Evolutionary conservation across 1,140 invertebrate species (phyloP).

Genomic region (Cydia pomonella): DNA sequence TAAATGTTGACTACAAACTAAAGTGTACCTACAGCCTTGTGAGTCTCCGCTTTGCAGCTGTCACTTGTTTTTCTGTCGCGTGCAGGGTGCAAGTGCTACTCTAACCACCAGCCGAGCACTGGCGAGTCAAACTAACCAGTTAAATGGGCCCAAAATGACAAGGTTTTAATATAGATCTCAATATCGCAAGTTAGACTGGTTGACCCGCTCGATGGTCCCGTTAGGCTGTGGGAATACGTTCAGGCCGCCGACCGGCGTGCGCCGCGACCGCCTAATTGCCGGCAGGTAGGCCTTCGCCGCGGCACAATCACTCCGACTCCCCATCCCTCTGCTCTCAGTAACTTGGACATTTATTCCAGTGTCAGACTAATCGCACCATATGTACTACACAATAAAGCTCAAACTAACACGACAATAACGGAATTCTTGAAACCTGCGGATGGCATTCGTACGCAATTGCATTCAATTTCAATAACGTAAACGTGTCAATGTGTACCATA

Average conservation of each 20-base stretch:
- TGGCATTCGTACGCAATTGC: background rate
- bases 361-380: background rate
- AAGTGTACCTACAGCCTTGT: background rate
- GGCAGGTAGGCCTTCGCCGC: conserved; percentile 14
- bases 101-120: background rate
- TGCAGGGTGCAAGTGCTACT: background rate
- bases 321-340: background rate
- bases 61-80: conserved; percentile 16
- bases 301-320: background rate
- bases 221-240: background rate
- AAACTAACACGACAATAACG: background rate
- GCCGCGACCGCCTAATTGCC: background rate
- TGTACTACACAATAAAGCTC: background rate
- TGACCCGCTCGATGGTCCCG: background rate
- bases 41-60: background rate
- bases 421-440: background rate
- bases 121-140: background rate
- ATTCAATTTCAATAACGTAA: conserved; percentile 19
- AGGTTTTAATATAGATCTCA: background rate
- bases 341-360: background rate
- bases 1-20: background rate
- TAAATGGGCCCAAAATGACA: background rate
- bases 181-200: background rate
- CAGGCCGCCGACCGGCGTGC: background rate
- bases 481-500: conserved; percentile 1